These are phyloP conservation scores for Sorex fumeus DNA, from an alignment of 2,113 vertebrate species.

Conservation along the genomic window DNA sequence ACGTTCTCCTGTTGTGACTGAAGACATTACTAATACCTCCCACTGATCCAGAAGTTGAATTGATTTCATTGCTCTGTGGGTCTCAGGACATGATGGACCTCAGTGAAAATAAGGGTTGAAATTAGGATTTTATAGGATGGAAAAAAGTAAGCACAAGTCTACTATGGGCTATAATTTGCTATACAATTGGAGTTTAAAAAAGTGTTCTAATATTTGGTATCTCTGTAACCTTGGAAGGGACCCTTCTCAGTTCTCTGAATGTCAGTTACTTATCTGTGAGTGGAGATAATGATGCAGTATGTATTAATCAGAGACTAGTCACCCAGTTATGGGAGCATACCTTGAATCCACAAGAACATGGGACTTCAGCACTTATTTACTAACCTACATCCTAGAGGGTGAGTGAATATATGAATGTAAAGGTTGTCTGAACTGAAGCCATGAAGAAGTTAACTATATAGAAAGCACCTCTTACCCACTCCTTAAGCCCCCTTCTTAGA, in stretches of 20 bases:
- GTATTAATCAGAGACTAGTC: background rate
- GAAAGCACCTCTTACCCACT: background rate
- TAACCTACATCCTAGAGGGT: background rate
- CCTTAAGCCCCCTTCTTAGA: background rate
- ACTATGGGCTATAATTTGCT: background rate
- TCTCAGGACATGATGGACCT: constrained; percentile 15
- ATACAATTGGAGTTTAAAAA: background rate
- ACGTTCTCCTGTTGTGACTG: constrained; percentile 57
- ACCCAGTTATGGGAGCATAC: background rate
- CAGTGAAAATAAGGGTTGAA: constrained; percentile 54
- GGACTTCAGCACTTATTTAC: background rate
- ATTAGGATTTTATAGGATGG: constrained; percentile 33
- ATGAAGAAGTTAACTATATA: background rate
- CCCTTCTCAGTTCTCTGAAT: background rate
- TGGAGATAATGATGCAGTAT: background rate
- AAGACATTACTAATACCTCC: constrained; percentile 62
- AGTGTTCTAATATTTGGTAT: background rate
- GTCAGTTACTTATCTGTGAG: background rate
- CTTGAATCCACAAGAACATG: background rate
- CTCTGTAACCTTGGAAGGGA: background rate
- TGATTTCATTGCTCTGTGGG: constrained; percentile 58
- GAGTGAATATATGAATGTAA: background rate
- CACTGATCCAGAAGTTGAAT: constrained; percentile 48
- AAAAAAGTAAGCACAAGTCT: background rate
- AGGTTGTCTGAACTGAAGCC: background rate